phyloP scores from a whole-genome alignment of 2,113 vertebrate genomes.

The Brienomyrus brachyistius region DNA sequence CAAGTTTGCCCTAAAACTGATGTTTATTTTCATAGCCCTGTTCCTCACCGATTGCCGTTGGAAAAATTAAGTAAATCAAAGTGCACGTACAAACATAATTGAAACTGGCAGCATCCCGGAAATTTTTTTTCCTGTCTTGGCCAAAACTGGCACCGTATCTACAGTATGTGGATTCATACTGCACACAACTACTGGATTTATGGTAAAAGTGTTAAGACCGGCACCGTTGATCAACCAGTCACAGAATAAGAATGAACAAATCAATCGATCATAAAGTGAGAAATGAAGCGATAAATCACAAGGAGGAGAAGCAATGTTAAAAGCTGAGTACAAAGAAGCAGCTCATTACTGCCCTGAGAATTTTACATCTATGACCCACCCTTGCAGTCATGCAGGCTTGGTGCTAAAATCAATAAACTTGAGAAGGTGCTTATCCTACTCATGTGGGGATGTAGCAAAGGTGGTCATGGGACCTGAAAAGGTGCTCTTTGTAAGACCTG shows the following conservation, averaged over 20 bases:
- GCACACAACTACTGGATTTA: not conserved
- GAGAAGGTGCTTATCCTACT: not conserved
- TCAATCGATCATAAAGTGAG: not conserved
- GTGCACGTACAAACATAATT: not conserved
- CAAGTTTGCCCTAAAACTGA: not conserved
- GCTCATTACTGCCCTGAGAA: not conserved
- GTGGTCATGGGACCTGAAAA: not conserved
- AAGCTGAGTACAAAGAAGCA: not conserved
- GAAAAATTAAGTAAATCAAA: not conserved
- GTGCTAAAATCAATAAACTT: not conserved
- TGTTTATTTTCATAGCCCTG: not conserved
- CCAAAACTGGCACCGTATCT: not conserved
- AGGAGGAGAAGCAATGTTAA: not conserved
- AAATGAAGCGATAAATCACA: not conserved
- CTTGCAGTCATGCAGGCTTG: not conserved
- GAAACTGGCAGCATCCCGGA: not conserved
- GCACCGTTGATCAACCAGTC: not conserved
- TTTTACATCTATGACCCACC: not conserved
- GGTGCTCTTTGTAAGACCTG: not conserved
- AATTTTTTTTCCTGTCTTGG: not conserved
- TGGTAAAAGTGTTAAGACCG: not conserved
- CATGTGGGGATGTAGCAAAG: not conserved
- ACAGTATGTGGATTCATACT: not conserved
- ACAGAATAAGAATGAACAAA: not conserved
- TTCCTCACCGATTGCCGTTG: not conserved